Conservation (phyloP, 2,888 invertebrate species). For the Chloroclystis v-ata region DNA sequence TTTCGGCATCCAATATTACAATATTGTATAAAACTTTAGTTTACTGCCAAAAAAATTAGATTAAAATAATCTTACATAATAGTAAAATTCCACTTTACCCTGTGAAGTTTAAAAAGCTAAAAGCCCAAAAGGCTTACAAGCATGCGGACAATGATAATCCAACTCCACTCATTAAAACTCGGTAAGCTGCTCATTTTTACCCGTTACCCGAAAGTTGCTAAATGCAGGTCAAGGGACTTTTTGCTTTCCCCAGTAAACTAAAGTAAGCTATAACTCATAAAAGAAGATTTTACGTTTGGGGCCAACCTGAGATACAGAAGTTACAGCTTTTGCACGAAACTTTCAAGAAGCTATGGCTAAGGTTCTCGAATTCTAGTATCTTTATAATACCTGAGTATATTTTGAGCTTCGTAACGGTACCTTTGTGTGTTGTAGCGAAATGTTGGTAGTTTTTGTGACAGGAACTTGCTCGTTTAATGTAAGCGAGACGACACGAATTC, state of each 20-base stretch:
- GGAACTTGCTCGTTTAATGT: no score
- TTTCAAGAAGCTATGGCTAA: neutral
- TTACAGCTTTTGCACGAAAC: neutral
- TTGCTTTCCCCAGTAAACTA: conserved; percentile 10
- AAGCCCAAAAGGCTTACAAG: neutral
- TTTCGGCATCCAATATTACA: no score
- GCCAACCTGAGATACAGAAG: no score
- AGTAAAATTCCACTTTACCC: no score
- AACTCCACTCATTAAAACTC: conserved; percentile 16
- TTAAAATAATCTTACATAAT: no score
- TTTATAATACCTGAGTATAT: neutral
- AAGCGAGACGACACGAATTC: no score
- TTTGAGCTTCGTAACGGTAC: no score
- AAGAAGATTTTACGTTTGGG: conserved; percentile 3
- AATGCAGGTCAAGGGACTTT: conserved; percentile 14
- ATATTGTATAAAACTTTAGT: no score
- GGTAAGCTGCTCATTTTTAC: conserved; percentile 7
- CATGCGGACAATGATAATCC: conserved; percentile 1
- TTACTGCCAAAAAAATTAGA: no score
- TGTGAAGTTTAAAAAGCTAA: neutral
- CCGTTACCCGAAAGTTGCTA: conserved; percentile 11
- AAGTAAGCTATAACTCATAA: conserved; percentile 14
- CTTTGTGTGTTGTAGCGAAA: no score
- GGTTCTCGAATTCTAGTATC: neutral
- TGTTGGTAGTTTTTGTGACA: no score